Evolutionary conservation across 2,113 vertebrate species (phyloP), one percentile per base, ranked within the genome.

Genomic region (Thamnophis sirtalis): DNA sequence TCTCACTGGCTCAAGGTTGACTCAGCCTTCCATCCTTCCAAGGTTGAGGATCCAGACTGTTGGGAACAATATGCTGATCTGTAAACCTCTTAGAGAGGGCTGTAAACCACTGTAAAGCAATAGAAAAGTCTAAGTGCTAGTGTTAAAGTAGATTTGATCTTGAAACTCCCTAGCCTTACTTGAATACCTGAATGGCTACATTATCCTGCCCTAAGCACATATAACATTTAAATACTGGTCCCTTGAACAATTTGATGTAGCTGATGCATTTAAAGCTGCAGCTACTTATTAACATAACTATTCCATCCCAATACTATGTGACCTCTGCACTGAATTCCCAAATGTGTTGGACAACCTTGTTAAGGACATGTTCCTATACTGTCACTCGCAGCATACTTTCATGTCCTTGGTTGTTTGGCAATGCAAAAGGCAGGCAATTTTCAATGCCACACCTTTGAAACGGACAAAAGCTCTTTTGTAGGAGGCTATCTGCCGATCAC

Each of bases 281-380:
- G 51, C n/a, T 54, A 51, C n/a, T 9, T 73, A 54, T 68, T 91
- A 87, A 87, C 38, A 3, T 33, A 88, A 58, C 24, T 88, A 9
- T 50, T 48, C 15, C 33, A 49, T 24, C 9, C 43, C 33, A 55
- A 9, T 50, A 60, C 48, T 85, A 26, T 19, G 33, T 63, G 22
- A 73, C 1, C 86, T 93, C 94, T 2, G 49, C 50, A 1, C 90
- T 94, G 89, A 49, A 94, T 50, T 28, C 0, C 60, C n/a, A 91
- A 91, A 88, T 5, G 56, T 2, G 1, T 11, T 4, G 9, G 22
- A 58, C 5, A 60, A 38, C 26, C 91, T 93, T 88, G 1, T 91
- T 91, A 92, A 93, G 63, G 92, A 48, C 88, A 85, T 56, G 24
- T 94, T 48, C 56, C 95, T 95, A n/a, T 92, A 49, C 38, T 95